These are phyloP conservation scores for Oophaga sylvatica DNA, from an alignment of 2,797 vertebrate species.

Conservation along the genomic window DNA sequence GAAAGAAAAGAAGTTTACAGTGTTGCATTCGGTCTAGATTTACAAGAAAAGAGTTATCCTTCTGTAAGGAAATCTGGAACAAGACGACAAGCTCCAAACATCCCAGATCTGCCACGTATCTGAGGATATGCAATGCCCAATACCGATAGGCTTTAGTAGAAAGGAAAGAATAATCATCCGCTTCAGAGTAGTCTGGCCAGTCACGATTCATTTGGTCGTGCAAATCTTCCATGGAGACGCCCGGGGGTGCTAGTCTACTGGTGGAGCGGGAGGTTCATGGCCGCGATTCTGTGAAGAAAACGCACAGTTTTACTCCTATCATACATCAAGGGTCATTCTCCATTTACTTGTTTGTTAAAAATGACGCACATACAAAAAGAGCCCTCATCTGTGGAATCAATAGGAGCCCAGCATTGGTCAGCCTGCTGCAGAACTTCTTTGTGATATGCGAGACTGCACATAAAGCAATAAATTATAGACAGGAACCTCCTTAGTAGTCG, in stretches of 20 bases:
- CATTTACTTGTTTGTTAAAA: no score
- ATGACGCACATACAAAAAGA: no score
- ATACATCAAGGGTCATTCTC: background rate
- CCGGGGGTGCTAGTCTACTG: slow-evolving; percentile 83
- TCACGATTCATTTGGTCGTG: slow-evolving; percentile 76
- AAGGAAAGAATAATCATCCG: slow-evolving; percentile 59
- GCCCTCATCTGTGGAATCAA: no score
- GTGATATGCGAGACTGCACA: no score
- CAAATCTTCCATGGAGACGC: slow-evolving; percentile 58
- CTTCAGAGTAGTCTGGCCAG: slow-evolving; percentile 72
- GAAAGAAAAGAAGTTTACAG: slow-evolving; percentile 1
- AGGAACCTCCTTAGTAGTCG: no score
- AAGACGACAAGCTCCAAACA: background rate
- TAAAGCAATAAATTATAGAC: no score
- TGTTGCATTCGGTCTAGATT: background rate
- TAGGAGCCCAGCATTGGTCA: no score
- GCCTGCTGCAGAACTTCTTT: no score
- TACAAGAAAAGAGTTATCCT: background rate
- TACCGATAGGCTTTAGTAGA: slow-evolving; percentile 68
- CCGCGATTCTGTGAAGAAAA: slow-evolving; percentile 72
- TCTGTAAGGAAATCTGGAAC: background rate
- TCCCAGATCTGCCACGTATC: background rate
- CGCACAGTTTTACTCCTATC: background rate
- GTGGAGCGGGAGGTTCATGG: slow-evolving; percentile 89
- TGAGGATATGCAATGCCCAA: slow-evolving; percentile 67